Base-by-base conservation (phyloP, 1,140 invertebrate species). In the Lycorma delicatula region DNA sequence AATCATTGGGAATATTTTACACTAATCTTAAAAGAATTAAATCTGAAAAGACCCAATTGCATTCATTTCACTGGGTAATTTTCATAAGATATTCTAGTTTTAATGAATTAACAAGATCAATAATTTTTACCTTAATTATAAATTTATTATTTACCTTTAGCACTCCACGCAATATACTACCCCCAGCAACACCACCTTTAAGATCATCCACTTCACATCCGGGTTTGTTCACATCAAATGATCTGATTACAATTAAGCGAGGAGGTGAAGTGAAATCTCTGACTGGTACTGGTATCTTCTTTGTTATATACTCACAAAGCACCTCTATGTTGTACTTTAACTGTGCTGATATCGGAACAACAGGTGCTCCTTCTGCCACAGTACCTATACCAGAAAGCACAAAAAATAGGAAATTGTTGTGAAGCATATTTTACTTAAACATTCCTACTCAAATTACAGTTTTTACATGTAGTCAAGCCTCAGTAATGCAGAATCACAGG, bases 151-250 rank as follows among this genome's bases (percentile, higher is more conserved):
- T 77, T 66, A 94, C 91, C 74, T 89, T 93, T 3, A 98, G 77
- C 4, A 98, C 94, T 60, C 97, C 97, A 71, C 89, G 85, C 1
- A 99, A 75, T 65, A 99, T 97, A 71, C 93, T 97, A 23, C 97
- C 97, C 61, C 97, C 97, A 60, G 97, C 97, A 7, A 99, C 97
- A 27, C 97, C 97, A 28, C 97, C 97, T 71, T 97, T 95, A 7
- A 99, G 75, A 71, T 99, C 95, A 63, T 97, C 92, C 1, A 99
- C 96, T 76, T 99, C 97, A 74, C 94, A 97, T 26, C 97, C 97
- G 18, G 97, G 97, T 75, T 99, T 99, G 75, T 99, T 99, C 0
- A 99, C 97, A 76, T 99, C 97, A 75, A 99, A 99, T 9, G 96
- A 99, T 62, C 97, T 81, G 69, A 99, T 98, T 28, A 99, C 95